Evolutionary conservation across 92 coral and sea anemone genomes (phyloP).

Genomic region (Zoanthus sansibaricus): DNA sequence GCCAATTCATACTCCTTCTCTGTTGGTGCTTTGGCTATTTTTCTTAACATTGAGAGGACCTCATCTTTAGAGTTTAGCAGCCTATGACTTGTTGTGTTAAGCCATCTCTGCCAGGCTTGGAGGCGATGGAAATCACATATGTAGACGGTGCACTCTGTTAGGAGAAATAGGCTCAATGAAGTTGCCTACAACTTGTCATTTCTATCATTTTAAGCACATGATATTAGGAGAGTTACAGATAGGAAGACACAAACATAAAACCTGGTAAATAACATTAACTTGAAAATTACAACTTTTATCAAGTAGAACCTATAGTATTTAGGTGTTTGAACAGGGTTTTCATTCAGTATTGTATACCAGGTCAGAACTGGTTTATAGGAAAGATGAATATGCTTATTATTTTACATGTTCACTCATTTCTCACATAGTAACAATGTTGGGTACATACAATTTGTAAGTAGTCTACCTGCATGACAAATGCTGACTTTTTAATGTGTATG

Average conservation of each 20-base stretch:
- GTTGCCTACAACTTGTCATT: not conserved
- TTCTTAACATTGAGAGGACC: not conserved
- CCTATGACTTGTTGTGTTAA: not conserved
- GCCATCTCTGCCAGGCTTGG: slow-evolving; percentile 59
- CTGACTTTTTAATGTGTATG: no score
- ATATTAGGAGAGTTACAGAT: not conserved
- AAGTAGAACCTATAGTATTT: not conserved
- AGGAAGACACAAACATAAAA: not conserved
- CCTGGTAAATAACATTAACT: not conserved
- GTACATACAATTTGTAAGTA: no score
- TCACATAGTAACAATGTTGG: no score
- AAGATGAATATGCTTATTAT: no score
- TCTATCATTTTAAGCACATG: not conserved
- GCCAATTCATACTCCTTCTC: not conserved
- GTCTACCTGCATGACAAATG: no score
- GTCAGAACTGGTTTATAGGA: no score
- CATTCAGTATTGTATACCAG: no score
- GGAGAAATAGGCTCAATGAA: not conserved
- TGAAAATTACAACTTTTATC: not conserved
- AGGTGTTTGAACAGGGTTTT: not conserved
- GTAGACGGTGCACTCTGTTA: not conserved
- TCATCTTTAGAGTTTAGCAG: not conserved
- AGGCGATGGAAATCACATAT: slow-evolving; percentile 45
- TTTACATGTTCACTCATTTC: no score
- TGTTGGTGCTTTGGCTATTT: not conserved